These are phyloP conservation scores for Drosophila macrospina DNA, from an alignment of 2,888 invertebrate genomes.

Conservation along the genomic window DNA sequence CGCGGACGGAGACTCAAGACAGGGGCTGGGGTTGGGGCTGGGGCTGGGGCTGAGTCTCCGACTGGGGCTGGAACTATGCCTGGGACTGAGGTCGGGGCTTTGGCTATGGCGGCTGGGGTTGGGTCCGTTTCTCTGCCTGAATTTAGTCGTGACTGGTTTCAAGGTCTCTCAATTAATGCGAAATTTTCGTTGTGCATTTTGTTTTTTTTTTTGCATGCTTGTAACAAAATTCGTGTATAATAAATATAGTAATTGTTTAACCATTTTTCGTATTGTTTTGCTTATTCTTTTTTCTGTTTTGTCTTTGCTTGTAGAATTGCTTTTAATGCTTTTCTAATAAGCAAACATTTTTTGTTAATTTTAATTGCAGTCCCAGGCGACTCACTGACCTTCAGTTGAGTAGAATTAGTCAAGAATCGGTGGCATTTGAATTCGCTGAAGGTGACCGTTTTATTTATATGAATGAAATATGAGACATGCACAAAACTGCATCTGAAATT, in stretches of 20 bases:
- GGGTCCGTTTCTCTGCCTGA: slow-evolving; percentile 65
- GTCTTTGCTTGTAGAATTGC: slow-evolving; percentile 34
- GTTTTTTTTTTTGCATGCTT: slow-evolving; percentile 65
- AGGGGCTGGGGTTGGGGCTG: slow-evolving; percentile 17
- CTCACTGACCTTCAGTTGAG: slow-evolving; percentile 61
- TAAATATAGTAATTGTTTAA: slow-evolving; percentile 77
- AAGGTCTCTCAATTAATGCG: slow-evolving; percentile 80
- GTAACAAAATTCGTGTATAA: slow-evolving; percentile 76
- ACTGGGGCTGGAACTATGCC: too few species aligned
- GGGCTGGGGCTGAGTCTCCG: neutral
- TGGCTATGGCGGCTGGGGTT: slow-evolving; percentile 48
- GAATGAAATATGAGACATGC: slow-evolving; percentile 26
- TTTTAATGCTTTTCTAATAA: slow-evolving; percentile 77
- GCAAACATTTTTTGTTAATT: slow-evolving; percentile 70
- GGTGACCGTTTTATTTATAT: slow-evolving; percentile 29
- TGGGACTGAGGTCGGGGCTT: too few species aligned
- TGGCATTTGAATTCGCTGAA: slow-evolving; percentile 52
- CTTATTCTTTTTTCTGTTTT: slow-evolving; percentile 17
- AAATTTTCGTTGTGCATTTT: slow-evolving; percentile 74
- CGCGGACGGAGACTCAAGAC: slow-evolving; percentile 1
- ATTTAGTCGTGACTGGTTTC: slow-evolving; percentile 79
- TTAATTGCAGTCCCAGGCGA: slow-evolving; percentile 64
- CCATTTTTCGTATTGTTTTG: slow-evolving; percentile 33
- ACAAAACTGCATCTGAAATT: neutral
- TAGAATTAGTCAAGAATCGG: slow-evolving; percentile 34